Evolutionary conservation across 2,888 invertebrate species (phyloP), one percentile per base, ranked within the genome.

Genomic region (Scaptomyza flava): DNA sequence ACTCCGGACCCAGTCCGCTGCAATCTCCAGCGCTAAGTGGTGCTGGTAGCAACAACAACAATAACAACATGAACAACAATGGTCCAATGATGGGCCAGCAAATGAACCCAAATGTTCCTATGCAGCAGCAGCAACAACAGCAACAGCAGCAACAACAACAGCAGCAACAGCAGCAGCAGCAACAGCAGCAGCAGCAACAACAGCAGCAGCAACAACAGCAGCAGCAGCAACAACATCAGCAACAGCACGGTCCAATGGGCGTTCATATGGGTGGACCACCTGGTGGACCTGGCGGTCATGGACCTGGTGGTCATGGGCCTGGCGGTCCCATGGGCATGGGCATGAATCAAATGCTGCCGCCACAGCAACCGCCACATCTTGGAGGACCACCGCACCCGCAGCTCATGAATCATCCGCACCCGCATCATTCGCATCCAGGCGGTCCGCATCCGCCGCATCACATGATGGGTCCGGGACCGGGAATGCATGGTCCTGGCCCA

Each of bases 41-140:
- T 43, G 70, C 73, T 52, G 77, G 77, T 20, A 77, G 76, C 11
- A 71, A 71, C 48, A 79, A 74, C 53, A 78, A 73, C 20, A 17
- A 17, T 52, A 78, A 73, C 17, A 87, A 80, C 60, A 79, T 70
- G 34, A 87, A 82, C 58, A 90, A 89, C 68, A 91, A 89, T 61
- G 90, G 89, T 42, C 86, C 90, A 43, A 91, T 90, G 83, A 82
- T 84, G 75, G 89, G 90, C 58, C 90, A 90, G 75, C 90, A 87
- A 79, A 91, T 92, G 91, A 91, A 91, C 82, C 91, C 91, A 74
- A 91, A 92, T 89, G 91, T 92, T 92, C 91, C 92, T 91, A 91
- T 92, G 90, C 90, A 90, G 73, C 90, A 88, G 75, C 85, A 80
- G 33, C 80, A 80, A 2, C 69, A 70, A n/a, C 69, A 69, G 9